phyloP scores from a whole-genome alignment of 2,888 invertebrate genomes.

The Buathra laborator region DNA sequence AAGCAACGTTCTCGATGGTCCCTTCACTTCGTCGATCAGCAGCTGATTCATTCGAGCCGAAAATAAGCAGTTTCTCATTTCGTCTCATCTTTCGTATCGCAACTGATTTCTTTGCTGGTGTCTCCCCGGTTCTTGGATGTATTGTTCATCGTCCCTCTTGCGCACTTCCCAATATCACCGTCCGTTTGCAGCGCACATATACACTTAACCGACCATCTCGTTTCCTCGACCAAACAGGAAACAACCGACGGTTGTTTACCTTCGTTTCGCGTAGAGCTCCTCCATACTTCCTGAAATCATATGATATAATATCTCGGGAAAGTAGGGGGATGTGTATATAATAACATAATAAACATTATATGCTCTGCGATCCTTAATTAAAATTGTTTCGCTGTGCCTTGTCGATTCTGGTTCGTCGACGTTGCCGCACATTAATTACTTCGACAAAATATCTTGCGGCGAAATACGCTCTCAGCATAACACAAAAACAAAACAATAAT shows the following conservation, averaged over 20 bases:
- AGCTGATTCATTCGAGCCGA: neutral
- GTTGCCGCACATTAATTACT: slow-evolving; percentile 15
- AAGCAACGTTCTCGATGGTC: neutral
- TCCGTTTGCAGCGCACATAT: neutral
- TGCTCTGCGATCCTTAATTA: neutral
- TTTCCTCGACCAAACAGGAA: slow-evolving; percentile 39
- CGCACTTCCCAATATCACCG: slow-evolving; percentile 6
- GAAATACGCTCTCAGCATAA: neutral
- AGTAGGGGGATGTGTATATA: neutral
- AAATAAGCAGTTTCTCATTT: slow-evolving; percentile 7
- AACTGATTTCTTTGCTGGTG: slow-evolving; percentile 3
- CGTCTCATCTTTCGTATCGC: slow-evolving; percentile 28
- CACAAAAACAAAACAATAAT: neutral
- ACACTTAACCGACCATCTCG: slow-evolving; percentile 30
- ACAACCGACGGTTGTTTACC: slow-evolving; percentile 46
- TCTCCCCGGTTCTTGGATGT: neutral
- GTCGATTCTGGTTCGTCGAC: neutral
- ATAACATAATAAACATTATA: slow-evolving; percentile 9
- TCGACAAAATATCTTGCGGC: neutral
- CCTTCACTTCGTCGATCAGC: neutral
- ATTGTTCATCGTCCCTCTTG: neutral
- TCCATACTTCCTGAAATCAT: slow-evolving; percentile 7
- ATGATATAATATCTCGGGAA: neutral
- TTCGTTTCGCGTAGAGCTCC: slow-evolving; percentile 19
- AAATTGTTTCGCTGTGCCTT: slow-evolving; percentile 16